These are phyloP conservation scores for Papilio xuthus DNA, from an alignment of 1,140 invertebrate species.

Conservation along the genomic window DNA sequence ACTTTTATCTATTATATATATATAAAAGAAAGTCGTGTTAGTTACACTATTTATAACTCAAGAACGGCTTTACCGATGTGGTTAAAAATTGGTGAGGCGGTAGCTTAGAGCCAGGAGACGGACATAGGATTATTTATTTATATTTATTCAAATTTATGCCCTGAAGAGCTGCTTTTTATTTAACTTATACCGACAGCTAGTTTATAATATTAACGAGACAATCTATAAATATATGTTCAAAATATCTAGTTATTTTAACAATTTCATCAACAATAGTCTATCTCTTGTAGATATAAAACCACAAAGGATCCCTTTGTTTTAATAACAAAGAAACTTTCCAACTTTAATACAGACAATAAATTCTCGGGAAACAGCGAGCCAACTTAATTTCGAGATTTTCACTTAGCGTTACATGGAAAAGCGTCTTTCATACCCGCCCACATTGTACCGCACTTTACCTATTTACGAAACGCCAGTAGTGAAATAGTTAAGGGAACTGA, in stretches of 20 bases:
- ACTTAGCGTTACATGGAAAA: slow-evolving; percentile 8
- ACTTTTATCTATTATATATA: too few relatives aligned
- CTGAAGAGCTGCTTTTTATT: too few relatives aligned
- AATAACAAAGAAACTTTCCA: background rate
- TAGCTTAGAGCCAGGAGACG: too few relatives aligned
- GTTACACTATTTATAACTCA: too few relatives aligned
- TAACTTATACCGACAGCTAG: too few relatives aligned
- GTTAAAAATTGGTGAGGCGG: too few relatives aligned
- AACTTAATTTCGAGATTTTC: slow-evolving; percentile 14
- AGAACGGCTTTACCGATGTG: too few relatives aligned
- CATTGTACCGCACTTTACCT: background rate
- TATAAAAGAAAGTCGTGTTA: too few relatives aligned
- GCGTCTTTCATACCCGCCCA: background rate
- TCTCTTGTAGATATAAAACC: background rate
- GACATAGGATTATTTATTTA: too few relatives aligned
- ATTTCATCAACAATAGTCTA: background rate
- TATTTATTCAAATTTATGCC: too few relatives aligned
- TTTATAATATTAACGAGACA: too few relatives aligned
- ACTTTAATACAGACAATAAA: slow-evolving; percentile 10
- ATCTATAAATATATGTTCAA: background rate
- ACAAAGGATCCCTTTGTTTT: background rate
- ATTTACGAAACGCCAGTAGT: background rate
- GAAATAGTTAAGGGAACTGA: too few relatives aligned
- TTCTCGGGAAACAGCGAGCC: background rate
- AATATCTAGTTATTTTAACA: background rate